Percentiles rank a stretch among this genome's conserved stretches.
phyloP scores from a whole-genome alignment of 2,113 vertebrate species.

The Echinops telfairi region DNA sequence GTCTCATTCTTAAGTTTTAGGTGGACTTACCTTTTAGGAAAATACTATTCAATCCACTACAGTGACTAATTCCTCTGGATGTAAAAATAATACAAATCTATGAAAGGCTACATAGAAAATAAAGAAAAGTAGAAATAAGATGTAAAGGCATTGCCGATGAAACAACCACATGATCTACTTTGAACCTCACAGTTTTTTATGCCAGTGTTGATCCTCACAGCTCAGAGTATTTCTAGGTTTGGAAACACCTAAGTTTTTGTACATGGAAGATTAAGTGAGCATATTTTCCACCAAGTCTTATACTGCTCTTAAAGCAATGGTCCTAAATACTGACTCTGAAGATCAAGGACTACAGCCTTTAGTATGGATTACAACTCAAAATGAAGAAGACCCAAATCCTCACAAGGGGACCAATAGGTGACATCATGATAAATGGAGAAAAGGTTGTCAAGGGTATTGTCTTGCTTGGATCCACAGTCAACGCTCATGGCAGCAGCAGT shows the following conservation, averaged over 20 bases:
- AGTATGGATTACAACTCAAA: too few relatives aligned
- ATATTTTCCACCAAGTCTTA: not conserved
- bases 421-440: too few relatives aligned
- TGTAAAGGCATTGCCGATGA: not conserved
- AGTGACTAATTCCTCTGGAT: not conserved
- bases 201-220: not conserved
- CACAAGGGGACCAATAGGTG: too few relatives aligned
- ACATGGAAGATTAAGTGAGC: not conserved
- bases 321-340: not conserved
- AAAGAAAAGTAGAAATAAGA: conserved; percentile 7
- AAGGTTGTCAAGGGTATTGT: too few relatives aligned
- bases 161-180: not conserved
- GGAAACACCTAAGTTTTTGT: not conserved
- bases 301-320: not conserved
- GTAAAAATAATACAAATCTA: not conserved
- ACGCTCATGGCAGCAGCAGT: too few relatives aligned
- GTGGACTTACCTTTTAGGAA: not conserved
- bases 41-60: not conserved
- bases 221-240: not conserved
- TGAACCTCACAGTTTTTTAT: not conserved
- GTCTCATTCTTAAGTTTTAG: not conserved
- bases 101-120: not conserved
- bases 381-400: too few relatives aligned
- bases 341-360: too few relatives aligned
- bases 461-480: too few relatives aligned